Percentiles rank a stretch among this genome's conserved stretches.
Evolutionary conservation across 2,113 vertebrate genomes (phyloP).

Genomic region (Catharus fuscescens): DNA sequence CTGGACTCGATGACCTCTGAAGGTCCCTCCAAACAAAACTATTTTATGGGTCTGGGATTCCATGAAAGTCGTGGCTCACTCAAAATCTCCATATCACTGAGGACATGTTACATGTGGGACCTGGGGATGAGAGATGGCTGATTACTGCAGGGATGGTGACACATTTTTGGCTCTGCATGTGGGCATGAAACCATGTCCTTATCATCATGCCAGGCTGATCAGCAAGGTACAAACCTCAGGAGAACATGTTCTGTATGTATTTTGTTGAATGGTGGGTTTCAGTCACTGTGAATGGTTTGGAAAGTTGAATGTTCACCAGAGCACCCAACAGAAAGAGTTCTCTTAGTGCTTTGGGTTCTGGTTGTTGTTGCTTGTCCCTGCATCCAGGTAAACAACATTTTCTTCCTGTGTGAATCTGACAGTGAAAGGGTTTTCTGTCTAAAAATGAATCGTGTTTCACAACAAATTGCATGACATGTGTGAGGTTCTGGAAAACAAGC

Average conservation of each 20-base stretch:
- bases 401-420: neutral
- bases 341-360: neutral
- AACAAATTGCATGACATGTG: neutral
- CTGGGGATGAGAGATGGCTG: neutral
- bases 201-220: neutral
- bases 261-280: neutral
- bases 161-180: neutral
- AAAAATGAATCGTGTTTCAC: neutral
- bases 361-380: neutral
- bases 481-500: neutral
- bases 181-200: neutral
- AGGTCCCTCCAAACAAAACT: neutral
- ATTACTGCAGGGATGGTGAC: neutral
- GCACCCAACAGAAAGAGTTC: neutral
- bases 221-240: neutral
- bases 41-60: neutral
- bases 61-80: neutral
- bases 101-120: accelerated
- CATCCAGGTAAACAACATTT: neutral
- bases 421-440: neutral
- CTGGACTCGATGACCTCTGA: neutral
- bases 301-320: neutral
- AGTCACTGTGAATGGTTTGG: neutral
- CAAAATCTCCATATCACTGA: neutral
- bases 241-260: neutral